These are phyloP conservation scores for Nyctereutes procyonoides DNA, from an alignment of 2,113 vertebrate genomes.

Conservation along the genomic window DNA sequence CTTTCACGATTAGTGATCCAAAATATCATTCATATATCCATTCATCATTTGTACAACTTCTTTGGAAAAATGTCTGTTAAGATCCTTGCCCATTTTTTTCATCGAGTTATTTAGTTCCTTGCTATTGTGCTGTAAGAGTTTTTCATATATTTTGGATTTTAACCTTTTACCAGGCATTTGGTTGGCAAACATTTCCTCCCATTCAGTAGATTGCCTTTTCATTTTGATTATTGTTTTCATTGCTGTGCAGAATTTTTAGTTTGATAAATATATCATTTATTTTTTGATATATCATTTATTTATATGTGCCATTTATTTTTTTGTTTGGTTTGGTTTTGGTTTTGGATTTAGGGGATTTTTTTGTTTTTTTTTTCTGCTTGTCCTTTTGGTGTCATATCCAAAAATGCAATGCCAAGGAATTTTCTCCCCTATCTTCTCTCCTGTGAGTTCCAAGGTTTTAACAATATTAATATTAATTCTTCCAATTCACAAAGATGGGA, in stretches of 20 bases:
- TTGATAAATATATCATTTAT: not conserved
- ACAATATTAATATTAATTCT: not conserved
- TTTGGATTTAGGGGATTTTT: not conserved
- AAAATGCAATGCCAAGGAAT: not conserved
- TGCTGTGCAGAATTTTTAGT: not conserved
- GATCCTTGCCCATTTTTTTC: not conserved
- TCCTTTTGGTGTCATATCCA: not conserved
- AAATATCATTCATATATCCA: not conserved
- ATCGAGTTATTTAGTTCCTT: not conserved
- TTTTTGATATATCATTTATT: not conserved
- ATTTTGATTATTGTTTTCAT: not conserved
- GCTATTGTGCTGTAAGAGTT: not conserved
- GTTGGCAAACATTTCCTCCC: not conserved
- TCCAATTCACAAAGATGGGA: not conserved
- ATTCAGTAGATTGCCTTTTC: not conserved
- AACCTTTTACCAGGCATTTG: not conserved
- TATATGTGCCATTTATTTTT: not conserved
- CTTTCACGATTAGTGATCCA: not conserved
- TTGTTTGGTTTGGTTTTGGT: not conserved
- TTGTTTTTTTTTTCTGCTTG: not conserved
- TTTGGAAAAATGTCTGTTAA: not conserved
- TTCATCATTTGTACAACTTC: not conserved
- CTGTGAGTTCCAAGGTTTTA: not conserved
- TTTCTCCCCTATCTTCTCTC: not conserved
- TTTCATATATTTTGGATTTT: not conserved